phyloP scores from a whole-genome alignment of 2,113 vertebrate species.

The Clarias gariepinus region DNA sequence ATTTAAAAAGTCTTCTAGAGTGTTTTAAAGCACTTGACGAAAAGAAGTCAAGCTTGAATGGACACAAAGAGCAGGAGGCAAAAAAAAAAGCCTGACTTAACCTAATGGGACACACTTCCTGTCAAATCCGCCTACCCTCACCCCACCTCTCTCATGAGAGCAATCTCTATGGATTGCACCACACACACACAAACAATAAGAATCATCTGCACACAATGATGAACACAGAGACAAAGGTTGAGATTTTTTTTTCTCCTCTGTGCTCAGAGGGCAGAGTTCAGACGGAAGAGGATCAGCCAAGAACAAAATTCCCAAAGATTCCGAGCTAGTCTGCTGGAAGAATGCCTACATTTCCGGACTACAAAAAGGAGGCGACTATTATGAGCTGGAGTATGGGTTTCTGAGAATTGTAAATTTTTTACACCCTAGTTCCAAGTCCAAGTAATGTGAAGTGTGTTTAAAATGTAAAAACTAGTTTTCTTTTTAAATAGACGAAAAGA shows the following conservation, averaged over 20 bases:
- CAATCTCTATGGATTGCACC: conserved; percentile 5
- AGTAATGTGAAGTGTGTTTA: no score
- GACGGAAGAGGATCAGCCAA: conserved; percentile 70
- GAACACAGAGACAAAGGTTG: conserved; percentile 62
- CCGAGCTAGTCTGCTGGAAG: conserved; percentile 78
- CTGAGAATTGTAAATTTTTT: conserved; percentile 34
- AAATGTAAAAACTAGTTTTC: no score
- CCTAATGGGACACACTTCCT: conserved; percentile 36
- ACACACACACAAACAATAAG: conserved; percentile 43
- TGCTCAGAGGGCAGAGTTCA: conserved; percentile 71
- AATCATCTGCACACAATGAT: conserved; percentile 50
- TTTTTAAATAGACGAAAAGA: neutral
- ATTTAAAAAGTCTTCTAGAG: neutral
- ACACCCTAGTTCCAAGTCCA: neutral
- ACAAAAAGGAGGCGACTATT: conserved; percentile 57
- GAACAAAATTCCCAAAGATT: conserved; percentile 63
- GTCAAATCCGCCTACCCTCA: conserved; percentile 13
- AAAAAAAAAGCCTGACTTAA: conserved; percentile 25
- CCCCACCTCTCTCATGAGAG: conserved; percentile 30
- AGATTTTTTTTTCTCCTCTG: conserved; percentile 53
- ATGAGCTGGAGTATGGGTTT: conserved; percentile 47
- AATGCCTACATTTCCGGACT: conserved; percentile 78
- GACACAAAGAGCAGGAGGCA: conserved; percentile 17
- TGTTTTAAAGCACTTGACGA: neutral
- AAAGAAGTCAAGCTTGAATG: conserved; percentile 30